phyloP scores from a whole-genome alignment of 2,888 invertebrate species.

The Torymus tubicola region DNA sequence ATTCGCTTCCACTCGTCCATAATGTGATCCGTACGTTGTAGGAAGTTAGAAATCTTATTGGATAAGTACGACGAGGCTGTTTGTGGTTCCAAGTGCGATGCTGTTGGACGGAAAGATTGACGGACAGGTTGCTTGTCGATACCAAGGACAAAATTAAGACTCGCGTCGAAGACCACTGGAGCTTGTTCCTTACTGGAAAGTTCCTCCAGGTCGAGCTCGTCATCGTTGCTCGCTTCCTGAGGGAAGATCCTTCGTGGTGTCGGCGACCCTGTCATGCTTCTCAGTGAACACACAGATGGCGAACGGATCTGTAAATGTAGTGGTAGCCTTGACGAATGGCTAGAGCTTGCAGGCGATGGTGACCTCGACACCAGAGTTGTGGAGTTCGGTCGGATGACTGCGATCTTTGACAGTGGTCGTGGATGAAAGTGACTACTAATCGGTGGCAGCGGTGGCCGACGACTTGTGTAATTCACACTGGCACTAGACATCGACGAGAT shows the following conservation, averaged over 20 bases:
- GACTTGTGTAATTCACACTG: conserved; percentile 18
- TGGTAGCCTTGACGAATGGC: conserved; percentile 52
- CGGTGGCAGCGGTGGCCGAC: conserved; percentile 53
- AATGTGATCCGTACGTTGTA: conserved; percentile 90
- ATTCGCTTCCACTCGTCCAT: conserved; percentile 91
- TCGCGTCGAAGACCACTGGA: conserved; percentile 89
- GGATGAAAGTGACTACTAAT: conserved; percentile 46
- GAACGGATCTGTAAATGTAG: conserved; percentile 67
- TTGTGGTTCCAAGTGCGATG: conserved; percentile 86
- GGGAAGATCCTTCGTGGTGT: conserved; percentile 60
- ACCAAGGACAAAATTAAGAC: conserved; percentile 87
- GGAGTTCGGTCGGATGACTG: conserved; percentile 50
- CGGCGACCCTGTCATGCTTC: conserved; percentile 19
- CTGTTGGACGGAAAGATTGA: conserved; percentile 83
- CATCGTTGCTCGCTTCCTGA: conserved; percentile 74
- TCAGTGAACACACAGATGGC: conserved; percentile 67
- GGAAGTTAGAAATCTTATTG: conserved; percentile 87
- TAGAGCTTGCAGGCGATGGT: conserved; percentile 54
- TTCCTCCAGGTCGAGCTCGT: conserved; percentile 73
- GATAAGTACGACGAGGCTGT: conserved; percentile 88
- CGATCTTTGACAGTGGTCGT: conserved; percentile 44
- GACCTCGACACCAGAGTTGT: conserved; percentile 60
- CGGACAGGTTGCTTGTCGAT: conserved; percentile 84
- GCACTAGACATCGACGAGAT: conserved; percentile 15
- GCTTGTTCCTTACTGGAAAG: conserved; percentile 82